Evolutionary conservation across 2,113 vertebrate genomes (phyloP), one percentile per base, ranked within the genome.

Genomic region (Pollachius pollachius): DNA sequence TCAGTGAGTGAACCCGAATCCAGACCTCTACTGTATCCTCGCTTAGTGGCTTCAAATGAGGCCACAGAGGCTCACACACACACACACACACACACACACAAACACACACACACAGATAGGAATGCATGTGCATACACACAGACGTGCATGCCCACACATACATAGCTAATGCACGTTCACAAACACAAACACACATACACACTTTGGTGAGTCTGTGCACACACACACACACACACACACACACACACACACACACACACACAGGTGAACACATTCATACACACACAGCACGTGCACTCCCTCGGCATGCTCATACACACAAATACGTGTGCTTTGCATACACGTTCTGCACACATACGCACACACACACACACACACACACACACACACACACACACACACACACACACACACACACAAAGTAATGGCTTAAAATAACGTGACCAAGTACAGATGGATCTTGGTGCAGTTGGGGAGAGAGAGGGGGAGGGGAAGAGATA

Each of bases 1-100:
- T 17, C 6, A n/a, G 57, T 59, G 57, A 9, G 57, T 58, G 15
- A 4, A 5, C 15, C 48, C 2, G 60, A 16, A 2, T 34, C 19
- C 54, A 41, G 17, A 66, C 15, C 30, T 70, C 23, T 62, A 62
- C 81, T 84, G 80, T 84, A 80, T 62, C 72, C 79, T 72, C 79
- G 69, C 52, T 18, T 62, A 84, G 82, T 78, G 76, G 73, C 48
- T 52, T 68, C 63, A 79, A 86, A 86, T 82, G 74, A 86, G 85
- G 85, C 66, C 85, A 86, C 62, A 34, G 52, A 62, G 34, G 56
- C 21, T 9, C 2, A 19, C 19, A 23, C 52, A 59, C 5, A 30
- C 18, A 58, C 12, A 27, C 58, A 62, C 72, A 72, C 70, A 75
- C 16, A 23, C 23, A 23, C 23, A 23, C 23, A 23, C 21, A 23